These are phyloP conservation scores for Penaeus monodon DNA, from an alignment of 2,888 invertebrate species.

Conservation along the genomic window DNA sequence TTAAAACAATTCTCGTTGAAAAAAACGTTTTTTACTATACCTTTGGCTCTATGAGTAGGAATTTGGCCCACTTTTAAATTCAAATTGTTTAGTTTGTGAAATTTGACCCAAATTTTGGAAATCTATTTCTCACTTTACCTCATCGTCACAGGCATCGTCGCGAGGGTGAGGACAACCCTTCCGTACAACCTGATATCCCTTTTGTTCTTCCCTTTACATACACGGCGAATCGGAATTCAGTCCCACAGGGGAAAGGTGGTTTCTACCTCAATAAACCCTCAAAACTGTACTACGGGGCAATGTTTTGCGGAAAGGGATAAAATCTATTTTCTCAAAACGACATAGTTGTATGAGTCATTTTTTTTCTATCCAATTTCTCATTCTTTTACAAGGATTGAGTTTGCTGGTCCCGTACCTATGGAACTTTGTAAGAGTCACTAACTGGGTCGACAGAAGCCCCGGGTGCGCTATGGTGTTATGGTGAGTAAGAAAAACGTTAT, in stretches of 20 bases:
- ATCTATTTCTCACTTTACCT: neutral
- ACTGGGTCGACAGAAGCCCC: slow-evolving; percentile 52
- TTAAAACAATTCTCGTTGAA: slow-evolving; percentile 39
- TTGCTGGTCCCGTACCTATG: slow-evolving; percentile 53
- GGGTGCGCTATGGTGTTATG: slow-evolving; percentile 33
- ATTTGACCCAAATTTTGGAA: neutral
- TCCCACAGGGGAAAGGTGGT: slow-evolving; percentile 46
- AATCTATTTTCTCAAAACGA: neutral
- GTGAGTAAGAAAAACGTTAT: slow-evolving; percentile 17
- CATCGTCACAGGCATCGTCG: slow-evolving; percentile 36
- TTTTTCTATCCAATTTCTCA: too few species aligned
- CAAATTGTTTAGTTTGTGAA: neutral
- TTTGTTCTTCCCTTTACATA: slow-evolving; percentile 49
- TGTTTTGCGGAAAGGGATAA: slow-evolving; percentile 52
- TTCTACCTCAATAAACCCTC: slow-evolving; percentile 54
- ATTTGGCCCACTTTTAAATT: neutral
- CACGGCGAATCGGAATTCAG: slow-evolving; percentile 32
- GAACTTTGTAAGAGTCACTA: slow-evolving; percentile 25
- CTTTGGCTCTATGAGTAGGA: slow-evolving; percentile 46
- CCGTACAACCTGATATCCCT: slow-evolving; percentile 46
- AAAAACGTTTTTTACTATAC: slow-evolving; percentile 56
- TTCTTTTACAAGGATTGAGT: slow-evolving; percentile 36
- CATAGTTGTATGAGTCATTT: neutral
- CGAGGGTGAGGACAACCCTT: slow-evolving; percentile 44
- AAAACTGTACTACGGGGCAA: slow-evolving; percentile 33